A percentile compares a stretch with the other conserved stretches of the same genome.
phyloP scores from a whole-genome alignment of 2,113 vertebrate species.

The Pterocles orientalis region DNA sequence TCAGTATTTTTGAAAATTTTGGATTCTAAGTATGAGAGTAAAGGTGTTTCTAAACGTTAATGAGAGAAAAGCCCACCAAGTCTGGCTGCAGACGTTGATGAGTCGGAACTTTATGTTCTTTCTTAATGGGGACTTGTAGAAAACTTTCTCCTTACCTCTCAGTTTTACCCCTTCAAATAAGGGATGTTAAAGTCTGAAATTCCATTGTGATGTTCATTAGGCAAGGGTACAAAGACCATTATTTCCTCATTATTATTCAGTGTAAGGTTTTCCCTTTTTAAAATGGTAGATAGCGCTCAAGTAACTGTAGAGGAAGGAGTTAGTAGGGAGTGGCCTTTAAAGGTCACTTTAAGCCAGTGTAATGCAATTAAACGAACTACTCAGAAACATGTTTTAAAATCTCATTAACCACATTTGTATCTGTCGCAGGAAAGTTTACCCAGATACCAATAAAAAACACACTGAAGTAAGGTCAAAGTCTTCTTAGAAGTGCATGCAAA shows the following conservation, averaged over 20 bases:
- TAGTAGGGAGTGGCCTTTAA: background rate
- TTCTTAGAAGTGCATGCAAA: background rate
- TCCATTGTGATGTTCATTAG: background rate
- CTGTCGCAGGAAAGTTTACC: background rate
- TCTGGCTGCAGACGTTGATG: background rate
- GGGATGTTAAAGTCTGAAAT: background rate
- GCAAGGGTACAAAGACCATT: background rate
- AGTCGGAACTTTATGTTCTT: background rate
- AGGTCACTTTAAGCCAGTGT: conserved; percentile 5
- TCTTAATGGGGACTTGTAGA: background rate
- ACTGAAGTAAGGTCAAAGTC: background rate
- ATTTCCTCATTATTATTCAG: background rate
- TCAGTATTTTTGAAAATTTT: background rate
- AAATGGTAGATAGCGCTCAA: background rate
- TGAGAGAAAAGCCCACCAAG: background rate
- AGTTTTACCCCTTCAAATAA: background rate
- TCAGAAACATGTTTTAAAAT: background rate
- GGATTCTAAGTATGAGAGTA: background rate
- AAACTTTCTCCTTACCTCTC: background rate
- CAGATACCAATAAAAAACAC: background rate
- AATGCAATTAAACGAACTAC: background rate
- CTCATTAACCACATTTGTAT: conserved; percentile 37
- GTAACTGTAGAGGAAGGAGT: background rate
- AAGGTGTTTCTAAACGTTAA: background rate
- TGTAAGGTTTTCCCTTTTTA: background rate